These are phyloP conservation scores for Mycetomoellerius zeteki DNA, from an alignment of 1,140 invertebrate genomes.

Conservation along the genomic window DNA sequence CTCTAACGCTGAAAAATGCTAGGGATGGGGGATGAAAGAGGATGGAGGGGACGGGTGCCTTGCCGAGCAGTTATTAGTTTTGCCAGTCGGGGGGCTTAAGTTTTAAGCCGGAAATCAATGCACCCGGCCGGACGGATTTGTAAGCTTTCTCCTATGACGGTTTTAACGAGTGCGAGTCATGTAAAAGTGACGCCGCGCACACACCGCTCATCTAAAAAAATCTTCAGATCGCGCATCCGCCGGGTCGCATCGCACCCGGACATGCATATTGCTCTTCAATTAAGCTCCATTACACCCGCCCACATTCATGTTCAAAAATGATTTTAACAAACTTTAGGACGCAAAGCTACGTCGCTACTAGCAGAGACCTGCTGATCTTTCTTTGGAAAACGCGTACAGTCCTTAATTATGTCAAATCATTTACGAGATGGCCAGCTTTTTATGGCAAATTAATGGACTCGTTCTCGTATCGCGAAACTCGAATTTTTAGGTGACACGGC, in stretches of 20 bases:
- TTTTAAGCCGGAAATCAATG: slow-evolving; percentile 79
- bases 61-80: slow-evolving; percentile 78
- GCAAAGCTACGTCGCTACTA: neutral
- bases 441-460: slow-evolving; percentile 49
- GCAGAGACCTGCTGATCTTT: neutral
- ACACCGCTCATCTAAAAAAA: slow-evolving; percentile 60
- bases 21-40: slow-evolving; percentile 23
- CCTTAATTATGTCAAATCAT: slow-evolving; percentile 49
- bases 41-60: slow-evolving; percentile 44
- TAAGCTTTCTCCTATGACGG: slow-evolving; percentile 76
- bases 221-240: slow-evolving; percentile 49
- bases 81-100: slow-evolving; percentile 75
- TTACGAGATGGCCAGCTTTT: slow-evolving; percentile 36
- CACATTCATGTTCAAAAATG: neutral
- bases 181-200: slow-evolving; percentile 71
- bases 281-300: slow-evolving; percentile 27
- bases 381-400: slow-evolving; percentile 4
- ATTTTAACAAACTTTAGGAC: neutral
- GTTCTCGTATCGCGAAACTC: slow-evolving; percentile 17
- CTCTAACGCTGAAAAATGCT: slow-evolving; percentile 70
- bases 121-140: slow-evolving; percentile 75
- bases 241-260: neutral
- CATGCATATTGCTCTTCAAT: slow-evolving; percentile 51
- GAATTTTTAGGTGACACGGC: slow-evolving; percentile 47
- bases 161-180: slow-evolving; percentile 77